A percentile compares a stretch with the other conserved stretches of the same genome.
These are phyloP conservation scores for Caiman crocodilus DNA, from an alignment of 2,797 vertebrate genomes.

Conservation along the genomic window DNA sequence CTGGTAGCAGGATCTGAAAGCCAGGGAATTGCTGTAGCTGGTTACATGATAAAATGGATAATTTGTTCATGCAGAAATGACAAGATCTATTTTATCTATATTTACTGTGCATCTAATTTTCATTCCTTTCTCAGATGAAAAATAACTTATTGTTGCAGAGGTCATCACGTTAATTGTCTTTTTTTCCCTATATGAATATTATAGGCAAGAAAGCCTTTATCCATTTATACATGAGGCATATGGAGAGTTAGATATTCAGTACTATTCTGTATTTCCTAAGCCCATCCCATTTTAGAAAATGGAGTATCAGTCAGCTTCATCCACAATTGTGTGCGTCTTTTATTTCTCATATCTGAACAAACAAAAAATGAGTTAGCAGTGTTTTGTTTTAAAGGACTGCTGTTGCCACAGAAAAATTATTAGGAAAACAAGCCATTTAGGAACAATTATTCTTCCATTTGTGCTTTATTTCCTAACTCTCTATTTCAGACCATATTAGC, in stretches of 20 bases:
- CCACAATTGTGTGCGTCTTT: neutral
- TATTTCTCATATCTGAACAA: neutral
- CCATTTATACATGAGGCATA: neutral
- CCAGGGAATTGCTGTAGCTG: neutral
- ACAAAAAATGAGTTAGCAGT: neutral
- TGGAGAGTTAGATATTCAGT: neutral
- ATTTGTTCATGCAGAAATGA: neutral
- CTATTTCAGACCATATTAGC: neutral
- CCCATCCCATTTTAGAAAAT: neutral
- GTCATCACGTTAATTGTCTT: neutral
- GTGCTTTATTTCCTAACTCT: neutral
- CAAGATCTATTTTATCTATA: neutral
- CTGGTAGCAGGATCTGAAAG: neutral
- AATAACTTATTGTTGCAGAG: neutral
- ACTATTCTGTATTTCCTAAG: neutral
- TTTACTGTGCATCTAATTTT: neutral
- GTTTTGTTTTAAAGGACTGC: neutral
- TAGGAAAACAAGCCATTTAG: neutral
- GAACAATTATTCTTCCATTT: neutral
- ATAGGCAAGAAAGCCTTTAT: neutral
- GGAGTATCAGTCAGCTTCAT: neutral
- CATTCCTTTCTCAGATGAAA: constrained; percentile 8
- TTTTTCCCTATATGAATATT: neutral
- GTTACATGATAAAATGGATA: neutral
- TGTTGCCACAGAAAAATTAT: neutral